Evolutionary conservation across 2,113 vertebrate genomes (phyloP), one percentile per base, ranked within the genome.

Genomic region (Sebastes fasciatus): DNA sequence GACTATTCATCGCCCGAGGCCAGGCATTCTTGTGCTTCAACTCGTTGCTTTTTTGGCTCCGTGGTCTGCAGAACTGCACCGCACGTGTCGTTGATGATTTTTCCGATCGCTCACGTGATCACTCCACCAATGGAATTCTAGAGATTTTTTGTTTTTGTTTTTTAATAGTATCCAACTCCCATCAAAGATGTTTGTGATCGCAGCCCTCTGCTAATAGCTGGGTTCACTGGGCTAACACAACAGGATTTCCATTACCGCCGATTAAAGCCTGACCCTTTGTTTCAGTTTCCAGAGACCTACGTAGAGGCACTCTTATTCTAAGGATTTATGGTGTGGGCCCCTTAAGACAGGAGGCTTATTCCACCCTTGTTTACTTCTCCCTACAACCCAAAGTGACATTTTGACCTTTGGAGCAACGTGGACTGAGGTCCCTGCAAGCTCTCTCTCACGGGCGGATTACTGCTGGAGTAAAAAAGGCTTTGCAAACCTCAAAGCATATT

Each of bases 401-500:
- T 83, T 92, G 93, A 94, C 93, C 92, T 93, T 61, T 88, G 84
- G 83, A 89, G 84, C 82, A 74, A 88, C 84, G 54, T 83, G 88
- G 80, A 89, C 88, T 49, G 83, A 58, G 80, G 74, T 83, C 86
- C 78, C 81, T 74, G 54, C 68, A 1, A 77, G 77, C 89, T 76
- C 85, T 73, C 88, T 90, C 90, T 93, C 89, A 90, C 90, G 66
- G 89, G 62, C 34, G 83, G 93, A 95, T 95, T 95, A 94, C 34
- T 3, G 73, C 16, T 69, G 69, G 77, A 64, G 74, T 70, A 52
- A 70, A 91, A 90, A 91, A 57, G 86, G 89, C 82, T 92, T 94
- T 93, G 58, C 62, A 71, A 34, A 91, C 91, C 91, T 93, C 88
- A 94, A 95, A 93, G 91, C 92, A 94, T 93, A 92, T 89, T 93